Evolutionary conservation across 2,888 invertebrate genomes (phyloP), one percentile per base, ranked within the genome.

Genomic region (Scaptomyza flava): DNA sequence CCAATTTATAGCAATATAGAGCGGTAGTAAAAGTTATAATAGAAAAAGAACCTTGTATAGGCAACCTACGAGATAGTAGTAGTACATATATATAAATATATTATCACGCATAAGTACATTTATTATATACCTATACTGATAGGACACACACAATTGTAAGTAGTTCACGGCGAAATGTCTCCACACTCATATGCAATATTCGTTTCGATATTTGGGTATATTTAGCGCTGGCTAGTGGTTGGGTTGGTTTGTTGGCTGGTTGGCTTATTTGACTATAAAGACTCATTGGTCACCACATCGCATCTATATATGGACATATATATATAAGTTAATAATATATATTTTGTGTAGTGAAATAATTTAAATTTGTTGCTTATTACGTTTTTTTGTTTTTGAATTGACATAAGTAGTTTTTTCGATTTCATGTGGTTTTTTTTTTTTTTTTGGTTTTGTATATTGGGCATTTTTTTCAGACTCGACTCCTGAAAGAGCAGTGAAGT

Each of bases 211-310:
- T 81, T 79, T 75, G 79, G 77, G 81, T 64, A 54, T 71, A 48
- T 33, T 6, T 79, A 83, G 84, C 79, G 83, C 81, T 86, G 83
- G 77, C 79, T 84, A 86, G 74, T 80, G 83, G 78, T 78, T 72
- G 72, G 79, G 68, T 77, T 69, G 81, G 66, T 74, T 81, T 71
- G 66, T 70, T 76, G 75, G 68, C 70, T 82, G 79, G 72, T 78
- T 77, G 64, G 50, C 56, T 74, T 66, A 63, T 65, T 61, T 38
- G 34, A 31, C 54, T 60, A 66, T 69, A 73, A 71, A 73, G 61
- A 72, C 62, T 57, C 54, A 41, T 50, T 62, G 77, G 73, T 62
- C 70, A 77, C 61, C 76, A 75, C 72, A 76, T 76, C 75, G 68
- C 62, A 68, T 75, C 76, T 75, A 77, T 69, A 72, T 75, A 53